These are phyloP conservation scores for Perizoma flavofasciatum DNA, from an alignment of 2,888 invertebrate species.

Conservation along the genomic window DNA sequence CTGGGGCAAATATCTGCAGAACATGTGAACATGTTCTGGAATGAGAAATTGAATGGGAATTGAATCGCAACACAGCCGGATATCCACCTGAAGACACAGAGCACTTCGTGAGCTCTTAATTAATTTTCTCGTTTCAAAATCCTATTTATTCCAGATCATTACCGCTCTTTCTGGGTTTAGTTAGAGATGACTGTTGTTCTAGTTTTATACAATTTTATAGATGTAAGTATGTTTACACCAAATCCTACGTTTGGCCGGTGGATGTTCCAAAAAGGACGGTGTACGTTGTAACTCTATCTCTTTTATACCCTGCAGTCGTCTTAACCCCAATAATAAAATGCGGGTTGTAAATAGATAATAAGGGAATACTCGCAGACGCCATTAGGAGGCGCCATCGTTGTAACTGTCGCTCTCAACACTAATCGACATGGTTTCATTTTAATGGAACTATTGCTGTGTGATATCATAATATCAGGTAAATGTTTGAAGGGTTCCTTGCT, in stretches of 20 bases:
- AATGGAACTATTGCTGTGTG: slow-evolving; percentile 43
- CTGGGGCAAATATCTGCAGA: too few relatives aligned
- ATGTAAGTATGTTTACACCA: too few relatives aligned
- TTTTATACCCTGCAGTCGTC: slow-evolving; percentile 69
- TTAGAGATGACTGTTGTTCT: too few relatives aligned
- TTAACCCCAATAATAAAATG: slow-evolving; percentile 84
- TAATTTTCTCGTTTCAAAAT: too few relatives aligned
- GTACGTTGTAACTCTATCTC: slow-evolving; percentile 41
- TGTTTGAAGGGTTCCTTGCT: too few relatives aligned
- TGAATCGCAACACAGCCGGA: background rate
- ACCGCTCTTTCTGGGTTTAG: too few relatives aligned
- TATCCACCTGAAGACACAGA: background rate
- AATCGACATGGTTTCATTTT: slow-evolving; percentile 67
- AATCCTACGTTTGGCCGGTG: background rate
- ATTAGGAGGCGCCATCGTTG: slow-evolving; percentile 73
- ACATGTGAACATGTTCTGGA: too few relatives aligned
- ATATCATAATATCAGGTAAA: background rate
- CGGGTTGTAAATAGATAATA: slow-evolving; percentile 83
- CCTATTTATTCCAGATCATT: too few relatives aligned
- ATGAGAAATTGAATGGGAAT: too few relatives aligned
- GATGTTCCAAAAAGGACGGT: background rate
- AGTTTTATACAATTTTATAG: too few relatives aligned
- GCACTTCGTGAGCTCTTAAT: too few relatives aligned
- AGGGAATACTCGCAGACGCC: slow-evolving; percentile 75
- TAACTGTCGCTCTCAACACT: slow-evolving; percentile 64